Evolutionary conservation across 2,113 vertebrate species (phyloP).

Genomic region (Chamaetylas fuelleborni): DNA sequence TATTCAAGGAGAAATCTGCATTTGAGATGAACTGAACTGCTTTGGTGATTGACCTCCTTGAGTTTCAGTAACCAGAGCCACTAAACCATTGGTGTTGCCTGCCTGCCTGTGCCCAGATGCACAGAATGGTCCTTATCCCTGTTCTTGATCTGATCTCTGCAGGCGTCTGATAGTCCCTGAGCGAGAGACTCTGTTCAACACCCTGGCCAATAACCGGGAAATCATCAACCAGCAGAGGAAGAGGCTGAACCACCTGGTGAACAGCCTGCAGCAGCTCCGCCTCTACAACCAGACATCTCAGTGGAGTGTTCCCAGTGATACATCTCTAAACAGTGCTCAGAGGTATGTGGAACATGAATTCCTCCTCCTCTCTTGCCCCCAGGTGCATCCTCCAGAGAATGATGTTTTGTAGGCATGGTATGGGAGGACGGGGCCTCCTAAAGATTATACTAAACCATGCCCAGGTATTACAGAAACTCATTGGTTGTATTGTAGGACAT

Average conservation of each 20-base stretch:
- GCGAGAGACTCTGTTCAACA: conserved; percentile 88
- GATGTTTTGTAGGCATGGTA: neutral
- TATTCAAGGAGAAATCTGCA: neutral
- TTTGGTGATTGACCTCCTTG: neutral
- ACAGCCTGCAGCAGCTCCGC: conserved; percentile 84
- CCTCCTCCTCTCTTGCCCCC: neutral
- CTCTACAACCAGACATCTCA: conserved; percentile 83
- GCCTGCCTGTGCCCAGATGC: neutral
- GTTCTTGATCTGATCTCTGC: neutral
- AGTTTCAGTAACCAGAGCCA: neutral
- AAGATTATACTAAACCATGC: neutral
- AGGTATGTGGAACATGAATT: conserved; percentile 21
- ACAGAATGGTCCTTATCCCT: neutral
- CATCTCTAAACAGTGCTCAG: conserved; percentile 26
- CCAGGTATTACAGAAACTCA: neutral
- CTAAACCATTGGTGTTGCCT: neutral
- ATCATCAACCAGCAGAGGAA: conserved; percentile 95
- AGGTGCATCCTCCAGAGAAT: neutral
- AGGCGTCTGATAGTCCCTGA: conserved; percentile 90
- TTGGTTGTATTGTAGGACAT: neutral
- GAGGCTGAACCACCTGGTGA: conserved; percentile 82
- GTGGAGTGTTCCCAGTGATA: conserved; percentile 63
- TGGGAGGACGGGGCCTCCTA: neutral
- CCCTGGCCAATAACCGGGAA: conserved; percentile 89
- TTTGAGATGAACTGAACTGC: neutral